These are phyloP conservation scores for Rhinopomastus cyanomelas DNA, from an alignment of 2,113 vertebrate genomes.

Conservation along the genomic window DNA sequence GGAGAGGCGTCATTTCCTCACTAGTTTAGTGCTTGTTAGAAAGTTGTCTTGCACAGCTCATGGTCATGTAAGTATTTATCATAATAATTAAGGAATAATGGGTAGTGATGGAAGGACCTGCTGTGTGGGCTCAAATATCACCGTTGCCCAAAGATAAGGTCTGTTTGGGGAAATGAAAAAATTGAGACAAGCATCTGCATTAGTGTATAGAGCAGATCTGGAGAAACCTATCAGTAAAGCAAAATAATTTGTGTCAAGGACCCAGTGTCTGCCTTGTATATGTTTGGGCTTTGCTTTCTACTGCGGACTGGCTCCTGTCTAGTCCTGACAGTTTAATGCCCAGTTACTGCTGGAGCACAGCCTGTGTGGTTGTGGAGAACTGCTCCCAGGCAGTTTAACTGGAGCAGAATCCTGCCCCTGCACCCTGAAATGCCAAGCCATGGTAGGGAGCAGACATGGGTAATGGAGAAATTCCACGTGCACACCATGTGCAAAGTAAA, in stretches of 20 bases:
- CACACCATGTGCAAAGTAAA: fast-evolving
- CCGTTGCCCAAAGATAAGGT: background rate
- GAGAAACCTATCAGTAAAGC: background rate
- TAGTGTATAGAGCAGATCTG: background rate
- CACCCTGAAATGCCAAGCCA: background rate
- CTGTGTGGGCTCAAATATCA: background rate
- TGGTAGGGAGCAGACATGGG: background rate
- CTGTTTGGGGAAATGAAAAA: background rate
- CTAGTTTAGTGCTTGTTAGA: background rate
- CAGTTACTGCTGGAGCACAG: background rate
- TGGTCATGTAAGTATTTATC: background rate
- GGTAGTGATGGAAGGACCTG: background rate
- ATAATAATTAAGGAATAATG: background rate
- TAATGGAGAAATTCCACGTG: background rate
- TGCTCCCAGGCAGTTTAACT: background rate
- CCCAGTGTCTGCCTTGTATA: background rate
- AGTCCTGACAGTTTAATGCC: background rate
- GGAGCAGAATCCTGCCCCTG: background rate
- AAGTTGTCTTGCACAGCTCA: background rate
- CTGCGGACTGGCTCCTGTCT: background rate
- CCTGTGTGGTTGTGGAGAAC: fast-evolving
- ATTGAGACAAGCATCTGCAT: fast-evolving
- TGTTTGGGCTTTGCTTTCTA: background rate
- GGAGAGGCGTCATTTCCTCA: background rate
- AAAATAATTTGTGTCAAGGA: background rate